Conservation (phyloP, 1,140 invertebrate species). For the Diuraphis noxia region DNA sequence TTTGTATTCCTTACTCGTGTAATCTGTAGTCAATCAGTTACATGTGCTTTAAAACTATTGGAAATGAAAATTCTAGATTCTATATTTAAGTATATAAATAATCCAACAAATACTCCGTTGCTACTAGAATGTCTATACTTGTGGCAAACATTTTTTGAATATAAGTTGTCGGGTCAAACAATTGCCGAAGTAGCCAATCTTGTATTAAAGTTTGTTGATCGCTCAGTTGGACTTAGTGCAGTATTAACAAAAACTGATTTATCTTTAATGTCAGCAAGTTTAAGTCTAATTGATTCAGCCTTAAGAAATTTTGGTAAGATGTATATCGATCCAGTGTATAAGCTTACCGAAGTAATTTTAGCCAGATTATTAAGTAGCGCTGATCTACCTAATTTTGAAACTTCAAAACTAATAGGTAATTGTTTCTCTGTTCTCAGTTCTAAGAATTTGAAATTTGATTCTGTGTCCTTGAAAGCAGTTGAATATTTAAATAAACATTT, state of each 20-base stretch:
- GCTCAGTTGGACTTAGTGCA: constrained; percentile 24
- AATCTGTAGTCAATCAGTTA: constrained; percentile 5
- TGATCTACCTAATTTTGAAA: constrained; percentile 32
- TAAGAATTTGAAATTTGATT: constrained; percentile 26
- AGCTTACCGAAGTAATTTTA: constrained; percentile 39
- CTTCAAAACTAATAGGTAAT: constrained; percentile 38
- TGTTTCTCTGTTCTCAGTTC: constrained; percentile 45
- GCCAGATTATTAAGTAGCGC: not conserved
- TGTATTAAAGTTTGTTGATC: constrained; percentile 46
- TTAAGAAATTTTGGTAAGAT: constrained; percentile 42
- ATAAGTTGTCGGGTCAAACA: constrained; percentile 59
- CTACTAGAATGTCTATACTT: constrained; percentile 58
- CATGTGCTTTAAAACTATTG: constrained; percentile 34
- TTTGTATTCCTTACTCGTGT: constrained; percentile 13
- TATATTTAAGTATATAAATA: constrained; percentile 37
- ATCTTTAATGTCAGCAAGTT: constrained; percentile 35
- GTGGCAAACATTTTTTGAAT: constrained; percentile 61
- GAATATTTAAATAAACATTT: constrained; percentile 33
- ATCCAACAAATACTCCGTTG: constrained; percentile 17
- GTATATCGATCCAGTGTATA: constrained; percentile 39
- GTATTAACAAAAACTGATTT: constrained; percentile 40
- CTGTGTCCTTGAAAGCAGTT: not conserved
- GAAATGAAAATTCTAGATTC: constrained; percentile 45
- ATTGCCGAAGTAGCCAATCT: constrained; percentile 27
- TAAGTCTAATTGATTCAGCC: constrained; percentile 42